Evolutionary conservation across 2,797 vertebrate species (phyloP).

Genomic region (Pangasius larnaudii): DNA sequence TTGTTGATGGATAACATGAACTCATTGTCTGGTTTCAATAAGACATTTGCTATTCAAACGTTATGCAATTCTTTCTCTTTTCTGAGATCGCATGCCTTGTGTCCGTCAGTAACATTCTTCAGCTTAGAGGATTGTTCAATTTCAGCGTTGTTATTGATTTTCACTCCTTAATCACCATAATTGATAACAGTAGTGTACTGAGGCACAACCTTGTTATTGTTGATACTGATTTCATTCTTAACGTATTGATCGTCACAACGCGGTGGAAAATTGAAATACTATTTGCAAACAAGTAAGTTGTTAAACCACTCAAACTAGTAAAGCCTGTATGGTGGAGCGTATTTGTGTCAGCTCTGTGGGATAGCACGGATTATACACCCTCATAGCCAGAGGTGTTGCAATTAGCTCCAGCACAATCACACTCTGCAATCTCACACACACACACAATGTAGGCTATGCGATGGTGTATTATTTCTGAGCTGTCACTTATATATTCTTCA

Average conservation of each 20-base stretch:
- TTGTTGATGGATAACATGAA: background rate
- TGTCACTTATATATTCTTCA: background rate
- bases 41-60: background rate
- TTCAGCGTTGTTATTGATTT: background rate
- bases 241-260: background rate
- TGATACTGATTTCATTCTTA: background rate
- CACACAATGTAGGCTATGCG: background rate
- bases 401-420: background rate
- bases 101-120: background rate
- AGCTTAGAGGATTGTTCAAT: background rate
- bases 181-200: background rate
- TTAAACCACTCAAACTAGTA: background rate
- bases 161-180: background rate
- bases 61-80: background rate
- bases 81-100: background rate
- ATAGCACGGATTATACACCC: background rate
- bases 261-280: background rate
- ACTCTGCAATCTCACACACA: background rate
- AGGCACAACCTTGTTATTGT: background rate
- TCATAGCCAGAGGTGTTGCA: background rate
- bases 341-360: background rate
- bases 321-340: background rate
- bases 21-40: background rate
- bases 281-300: background rate
- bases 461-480: background rate